Conservation (phyloP, 2,888 invertebrate species). For the Lumbricus terrestris region DNA sequence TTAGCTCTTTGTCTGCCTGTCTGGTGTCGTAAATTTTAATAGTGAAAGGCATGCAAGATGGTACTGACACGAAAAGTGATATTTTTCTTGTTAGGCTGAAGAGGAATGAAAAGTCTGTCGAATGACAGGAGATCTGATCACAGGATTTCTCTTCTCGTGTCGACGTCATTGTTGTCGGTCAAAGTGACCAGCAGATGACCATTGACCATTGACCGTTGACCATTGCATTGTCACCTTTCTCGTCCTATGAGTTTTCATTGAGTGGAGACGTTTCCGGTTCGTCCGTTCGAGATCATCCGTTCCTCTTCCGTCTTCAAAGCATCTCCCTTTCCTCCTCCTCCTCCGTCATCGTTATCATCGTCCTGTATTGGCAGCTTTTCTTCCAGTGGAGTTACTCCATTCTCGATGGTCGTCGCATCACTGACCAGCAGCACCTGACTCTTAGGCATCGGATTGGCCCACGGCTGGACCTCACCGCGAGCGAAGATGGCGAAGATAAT, state of each 20-base stretch:
- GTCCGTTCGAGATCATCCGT: background rate
- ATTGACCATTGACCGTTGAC: background rate
- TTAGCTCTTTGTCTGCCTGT: background rate
- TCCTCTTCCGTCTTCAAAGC: too few relatives aligned
- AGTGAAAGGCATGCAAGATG: background rate
- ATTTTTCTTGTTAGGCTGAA: background rate
- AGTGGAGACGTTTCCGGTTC: background rate
- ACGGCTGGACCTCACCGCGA: slow-evolving; percentile 46
- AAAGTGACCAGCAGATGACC: background rate
- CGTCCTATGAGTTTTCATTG: background rate
- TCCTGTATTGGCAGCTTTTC: background rate
- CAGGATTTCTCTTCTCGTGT: background rate
- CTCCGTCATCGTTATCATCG: background rate
- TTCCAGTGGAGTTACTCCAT: background rate
- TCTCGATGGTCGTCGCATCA: background rate
- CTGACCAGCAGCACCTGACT: background rate
- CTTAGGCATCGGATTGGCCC: slow-evolving; percentile 41
- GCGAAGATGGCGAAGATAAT: slow-evolving; percentile 52
- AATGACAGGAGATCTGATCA: background rate
- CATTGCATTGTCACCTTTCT: background rate
- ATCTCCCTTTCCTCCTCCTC: background rate
- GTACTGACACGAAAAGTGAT: background rate
- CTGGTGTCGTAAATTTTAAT: background rate
- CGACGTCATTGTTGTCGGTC: background rate
- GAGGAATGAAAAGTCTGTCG: background rate